Base-by-base conservation (phyloP, 35 echinoderm and acorn worm genomes). In the Apostichopus japonicus region DNA sequence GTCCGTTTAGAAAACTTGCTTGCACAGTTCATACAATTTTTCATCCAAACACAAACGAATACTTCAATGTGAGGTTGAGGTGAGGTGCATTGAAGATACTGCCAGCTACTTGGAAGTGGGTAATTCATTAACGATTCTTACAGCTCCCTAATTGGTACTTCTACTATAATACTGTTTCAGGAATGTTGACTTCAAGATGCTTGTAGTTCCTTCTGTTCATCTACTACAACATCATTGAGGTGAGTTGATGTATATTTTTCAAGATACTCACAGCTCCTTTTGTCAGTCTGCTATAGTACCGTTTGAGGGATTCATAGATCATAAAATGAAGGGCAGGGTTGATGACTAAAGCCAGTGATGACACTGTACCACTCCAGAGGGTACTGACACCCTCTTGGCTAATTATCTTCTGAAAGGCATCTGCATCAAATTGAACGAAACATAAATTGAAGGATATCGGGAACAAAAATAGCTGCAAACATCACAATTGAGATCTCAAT, bases 261-360 rank as follows among this genome's bases (percentile, higher is more conserved):
- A 61, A 61, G 57, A 61, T 75, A 75, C 71, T 75, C n/a, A 75
- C 71, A 0, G 71, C 71, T 61, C 92, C 88, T 73, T 78, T 77
- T 17, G 72, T 83, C 55, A 65, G 57, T 63, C 79, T 93, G 22
- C 51, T 93, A 24, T 87, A 44, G 54, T 91, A 96, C 52, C 97
- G 84, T 67, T 98, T 98, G 10, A 98, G 73, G 13, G 91, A 92
- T 90, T 98, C 95, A 87, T 98, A 98, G 67, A 95, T 61, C 87
- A 92, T 94, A 71, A 98, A 98, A 23, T 98, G 97, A 78, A 98
- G 94, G 15, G 97, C 95, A 77, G 97, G 97, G 59, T 98, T 98
- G 53, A 92, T 92, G 23, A 98, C 97, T 4, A 98, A 87, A 22
- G 94, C 86, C 13, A 98, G 91, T 14, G 93, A 94, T 6, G 97